These are phyloP conservation scores for Poecilia picta DNA, from an alignment of 2,797 vertebrate genomes.

Conservation along the genomic window DNA sequence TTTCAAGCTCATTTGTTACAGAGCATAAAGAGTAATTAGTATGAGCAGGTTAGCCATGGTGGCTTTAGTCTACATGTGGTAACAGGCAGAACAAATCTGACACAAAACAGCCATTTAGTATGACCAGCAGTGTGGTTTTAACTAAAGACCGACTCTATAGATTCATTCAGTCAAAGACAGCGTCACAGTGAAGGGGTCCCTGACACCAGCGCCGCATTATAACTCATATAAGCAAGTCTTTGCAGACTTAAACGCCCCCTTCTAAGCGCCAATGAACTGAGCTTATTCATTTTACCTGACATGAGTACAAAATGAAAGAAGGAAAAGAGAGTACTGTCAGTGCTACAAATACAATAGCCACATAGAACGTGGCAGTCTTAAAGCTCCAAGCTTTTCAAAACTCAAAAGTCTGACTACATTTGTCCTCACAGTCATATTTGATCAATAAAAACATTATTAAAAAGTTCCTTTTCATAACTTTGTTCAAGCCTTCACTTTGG, in stretches of 20 bases:
- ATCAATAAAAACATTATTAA: not conserved
- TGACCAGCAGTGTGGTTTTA: not conserved
- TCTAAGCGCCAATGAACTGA: not conserved
- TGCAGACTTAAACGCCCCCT: not conserved
- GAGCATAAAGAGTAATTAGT: slow-evolving; percentile 58
- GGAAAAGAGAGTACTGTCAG: not conserved
- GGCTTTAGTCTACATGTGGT: slow-evolving; percentile 72
- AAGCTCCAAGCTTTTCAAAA: not conserved
- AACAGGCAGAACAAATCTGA: slow-evolving; percentile 61
- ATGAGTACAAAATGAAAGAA: not conserved
- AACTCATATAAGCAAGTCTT: not conserved
- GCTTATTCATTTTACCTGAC: slow-evolving; percentile 1
- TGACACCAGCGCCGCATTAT: not conserved
- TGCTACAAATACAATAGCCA: not conserved
- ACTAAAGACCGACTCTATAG: not conserved
- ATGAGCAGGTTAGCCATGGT: slow-evolving; percentile 76
- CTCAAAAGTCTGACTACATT: not conserved
- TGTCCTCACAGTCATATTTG: not conserved
- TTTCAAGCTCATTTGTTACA: slow-evolving; percentile 5
- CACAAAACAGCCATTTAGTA: slow-evolving; percentile 58
- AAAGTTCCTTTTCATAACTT: not conserved
- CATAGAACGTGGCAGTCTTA: not conserved
- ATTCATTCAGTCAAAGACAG: not conserved
- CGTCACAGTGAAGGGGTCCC: not conserved
- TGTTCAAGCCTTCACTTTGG: not conserved